phyloP scores from a whole-genome alignment of 2,113 vertebrate genomes.

The Columba livia region DNA sequence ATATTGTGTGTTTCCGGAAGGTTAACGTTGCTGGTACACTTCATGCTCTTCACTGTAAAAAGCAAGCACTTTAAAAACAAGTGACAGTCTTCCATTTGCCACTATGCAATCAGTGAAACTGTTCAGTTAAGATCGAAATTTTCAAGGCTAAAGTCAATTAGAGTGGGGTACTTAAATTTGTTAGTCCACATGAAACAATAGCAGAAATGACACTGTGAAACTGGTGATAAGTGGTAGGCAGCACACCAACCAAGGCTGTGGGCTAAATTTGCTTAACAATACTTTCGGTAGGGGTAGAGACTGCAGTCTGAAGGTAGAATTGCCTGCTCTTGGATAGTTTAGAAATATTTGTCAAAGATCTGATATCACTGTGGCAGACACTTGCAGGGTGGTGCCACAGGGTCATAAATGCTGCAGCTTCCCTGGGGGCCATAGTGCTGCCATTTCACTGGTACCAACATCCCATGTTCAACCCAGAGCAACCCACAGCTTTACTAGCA shows the following conservation, averaged over 20 bases:
- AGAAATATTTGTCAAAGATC: neutral
- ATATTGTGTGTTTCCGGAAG: conserved; percentile 62
- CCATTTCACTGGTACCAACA: neutral
- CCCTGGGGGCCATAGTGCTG: neutral
- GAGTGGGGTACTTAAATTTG: neutral
- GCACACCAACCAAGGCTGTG: neutral
- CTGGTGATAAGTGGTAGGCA: neutral
- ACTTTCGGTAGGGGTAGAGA: neutral
- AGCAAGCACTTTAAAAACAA: conserved; percentile 53
- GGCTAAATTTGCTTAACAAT: neutral
- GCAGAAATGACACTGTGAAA: neutral
- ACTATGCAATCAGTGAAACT: conserved; percentile 15
- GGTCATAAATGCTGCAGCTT: neutral
- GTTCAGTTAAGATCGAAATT: neutral
- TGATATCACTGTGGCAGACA: neutral
- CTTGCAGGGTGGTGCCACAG: neutral
- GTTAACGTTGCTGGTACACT: conserved; percentile 50
- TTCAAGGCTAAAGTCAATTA: neutral
- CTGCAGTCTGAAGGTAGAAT: neutral
- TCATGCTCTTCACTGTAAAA: conserved; percentile 48
- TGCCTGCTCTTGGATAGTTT: neutral
- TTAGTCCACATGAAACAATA: neutral
- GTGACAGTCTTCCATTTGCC: conserved; percentile 52
- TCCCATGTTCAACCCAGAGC: neutral
- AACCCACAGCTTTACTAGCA: neutral